Base-by-base conservation (phyloP, 2,113 vertebrate species). In the Atherinomorus stipes region DNA sequence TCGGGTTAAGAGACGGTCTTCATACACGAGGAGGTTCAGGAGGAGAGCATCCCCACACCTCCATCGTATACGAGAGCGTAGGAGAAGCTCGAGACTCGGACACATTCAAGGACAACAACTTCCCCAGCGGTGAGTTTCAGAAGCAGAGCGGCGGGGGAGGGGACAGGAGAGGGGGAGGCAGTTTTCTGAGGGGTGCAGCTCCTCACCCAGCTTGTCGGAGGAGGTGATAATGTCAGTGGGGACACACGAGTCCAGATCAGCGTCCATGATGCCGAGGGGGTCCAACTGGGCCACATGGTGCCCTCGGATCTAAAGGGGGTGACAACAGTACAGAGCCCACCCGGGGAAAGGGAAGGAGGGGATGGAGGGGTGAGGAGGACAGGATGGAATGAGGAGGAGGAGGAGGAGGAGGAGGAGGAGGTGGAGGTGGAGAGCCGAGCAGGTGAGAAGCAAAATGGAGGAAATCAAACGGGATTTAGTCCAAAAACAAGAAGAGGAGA, bases 181-280 rank as follows among this genome's bases (percentile, higher is more conserved):
- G 49, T 15, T 37, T 51, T 49, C 23, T 28, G 49, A 47, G 61
- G 50, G 72, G 11, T 71, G 10, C 28, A 11, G 75, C 82, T 96
- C 95, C 97, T 99, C 97, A 99, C 98, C 98, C 93, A 99, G 97
- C 96, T 98, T 99, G 95, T 99, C 97, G 91, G 97, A 95, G 92
- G 98, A 98, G 66, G 96, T 98, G 95, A 99, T 95, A 93, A 99
- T 97, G 95, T 99, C 98, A 53, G 96, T 96, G 90, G 98, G 98
- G 89, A 99, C 95, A 88, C 95, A 96, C 76, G 97, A 98, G 91
- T 99, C 97, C 96, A 99, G 95, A 95, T 99, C 98, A 56, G 98
- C 98, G 94, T 99, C 98, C 97, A 99, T 96, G 94, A 99, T 99
- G 93, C 98, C 98, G 89, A 99, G 95, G 63, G 98, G 98, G 93